A percentile compares a stretch with the other conserved stretches of the same genome.
These are phyloP conservation scores for Amitus sp. DNA, from an alignment of 2,888 invertebrate genomes.

Conservation along the genomic window DNA sequence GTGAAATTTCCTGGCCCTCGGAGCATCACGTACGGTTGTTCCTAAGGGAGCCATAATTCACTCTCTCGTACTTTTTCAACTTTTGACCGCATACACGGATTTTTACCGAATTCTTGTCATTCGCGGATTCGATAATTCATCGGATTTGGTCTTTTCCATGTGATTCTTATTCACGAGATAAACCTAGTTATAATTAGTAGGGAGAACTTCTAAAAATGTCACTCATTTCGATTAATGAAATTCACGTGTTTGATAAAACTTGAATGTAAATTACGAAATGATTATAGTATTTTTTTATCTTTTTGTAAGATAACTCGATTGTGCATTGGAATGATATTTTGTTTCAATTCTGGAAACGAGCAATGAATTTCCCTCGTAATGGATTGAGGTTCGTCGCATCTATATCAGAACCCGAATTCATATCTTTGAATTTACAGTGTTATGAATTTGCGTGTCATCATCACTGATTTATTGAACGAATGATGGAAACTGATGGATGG, in stretches of 20 bases:
- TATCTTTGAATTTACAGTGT: conserved; percentile 9
- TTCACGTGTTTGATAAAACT: too few species aligned
- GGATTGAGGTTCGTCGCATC: neutral
- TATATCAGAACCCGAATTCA: conserved; percentile 2
- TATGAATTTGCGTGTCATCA: conserved; percentile 10
- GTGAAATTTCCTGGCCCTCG: conserved; percentile 67
- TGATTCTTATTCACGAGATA: neutral
- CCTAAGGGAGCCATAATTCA: conserved; percentile 63
- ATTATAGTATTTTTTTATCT: too few species aligned
- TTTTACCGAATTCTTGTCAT: conserved; percentile 8
- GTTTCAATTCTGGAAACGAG: too few species aligned
- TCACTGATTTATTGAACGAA: conserved; percentile 16
- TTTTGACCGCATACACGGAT: conserved; percentile 2
- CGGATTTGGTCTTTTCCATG: neutral
- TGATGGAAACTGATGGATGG: conserved; percentile 8
- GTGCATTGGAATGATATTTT: neutral
- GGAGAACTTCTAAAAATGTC: too few species aligned
- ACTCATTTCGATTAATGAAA: too few species aligned
- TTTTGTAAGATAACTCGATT: too few species aligned
- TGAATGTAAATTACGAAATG: too few species aligned
- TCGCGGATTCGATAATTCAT: neutral
- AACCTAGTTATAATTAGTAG: neutral
- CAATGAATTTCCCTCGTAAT: neutral
- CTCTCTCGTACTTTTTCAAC: conserved; percentile 24
- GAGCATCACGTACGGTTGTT: conserved; percentile 71